A percentile compares a stretch with the other conserved stretches of the same genome.
Evolutionary conservation across 1,140 invertebrate species (phyloP).

Genomic region (Pseudomyrmex gracilis): DNA sequence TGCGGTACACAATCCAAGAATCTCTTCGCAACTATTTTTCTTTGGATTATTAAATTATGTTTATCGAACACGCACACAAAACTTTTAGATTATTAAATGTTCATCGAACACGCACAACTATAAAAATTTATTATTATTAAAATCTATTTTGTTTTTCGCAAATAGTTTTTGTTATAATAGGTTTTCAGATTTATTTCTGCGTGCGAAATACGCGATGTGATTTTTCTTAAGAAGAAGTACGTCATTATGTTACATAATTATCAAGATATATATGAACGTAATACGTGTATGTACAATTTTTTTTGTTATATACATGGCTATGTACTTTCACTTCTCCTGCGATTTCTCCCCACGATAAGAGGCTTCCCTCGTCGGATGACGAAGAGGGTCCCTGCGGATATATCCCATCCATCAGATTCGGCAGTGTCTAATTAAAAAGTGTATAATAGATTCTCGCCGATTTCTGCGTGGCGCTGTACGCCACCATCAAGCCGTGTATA

Average conservation of each 20-base stretch:
- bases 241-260: slow-evolving; percentile 6
- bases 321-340: not conserved
- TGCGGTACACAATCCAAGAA: not conserved
- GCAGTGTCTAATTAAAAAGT: slow-evolving; percentile 62
- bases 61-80: too few relatives aligned
- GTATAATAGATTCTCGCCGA: slow-evolving; percentile 56
- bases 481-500: slow-evolving; percentile 24
- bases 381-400: slow-evolving; percentile 16
- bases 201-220: too few relatives aligned
- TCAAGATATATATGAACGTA: slow-evolving; percentile 7
- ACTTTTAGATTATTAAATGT: too few relatives aligned
- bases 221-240: not conserved
- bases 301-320: too few relatives aligned
- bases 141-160: too few relatives aligned
- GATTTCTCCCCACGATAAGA: slow-evolving; percentile 34
- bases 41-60: too few relatives aligned
- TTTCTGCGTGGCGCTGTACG: slow-evolving; percentile 25
- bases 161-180: too few relatives aligned
- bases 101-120: not conserved
- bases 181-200: too few relatives aligned
- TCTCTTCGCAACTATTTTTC: not conserved
- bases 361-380: slow-evolving; percentile 21
- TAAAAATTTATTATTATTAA: not conserved
- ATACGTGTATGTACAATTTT: not conserved
- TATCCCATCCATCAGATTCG: slow-evolving; percentile 51